These are phyloP conservation scores for Xylota segnis DNA, from an alignment of 2,888 invertebrate genomes.

Conservation along the genomic window DNA sequence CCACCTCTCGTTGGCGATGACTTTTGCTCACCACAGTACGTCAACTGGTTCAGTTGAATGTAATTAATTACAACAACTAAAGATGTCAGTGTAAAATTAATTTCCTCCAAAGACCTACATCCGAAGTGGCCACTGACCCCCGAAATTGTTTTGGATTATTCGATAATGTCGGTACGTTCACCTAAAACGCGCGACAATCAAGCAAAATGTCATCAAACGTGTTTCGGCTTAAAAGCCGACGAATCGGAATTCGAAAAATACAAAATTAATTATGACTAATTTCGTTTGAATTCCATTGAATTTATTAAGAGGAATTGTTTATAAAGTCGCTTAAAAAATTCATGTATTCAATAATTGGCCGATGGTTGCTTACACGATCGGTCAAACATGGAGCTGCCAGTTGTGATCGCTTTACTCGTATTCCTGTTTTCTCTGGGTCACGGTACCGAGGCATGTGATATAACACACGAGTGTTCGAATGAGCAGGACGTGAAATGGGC, in stretches of 20 bases:
- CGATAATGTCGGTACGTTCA: background rate
- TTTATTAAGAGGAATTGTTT: conserved; percentile 25
- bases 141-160: background rate
- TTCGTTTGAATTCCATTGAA: background rate
- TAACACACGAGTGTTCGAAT: conserved; percentile 45
- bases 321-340: conserved; percentile 33
- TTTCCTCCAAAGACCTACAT: background rate
- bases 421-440: conserved; percentile 2
- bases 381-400: conserved; percentile 29
- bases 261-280: background rate
- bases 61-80: background rate
- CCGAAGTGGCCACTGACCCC: background rate
- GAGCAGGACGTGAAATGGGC: conserved; percentile 47
- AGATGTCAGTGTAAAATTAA: background rate
- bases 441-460: conserved; percentile 28
- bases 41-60: background rate
- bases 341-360: conserved; percentile 15
- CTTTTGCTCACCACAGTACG: background rate
- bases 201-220: background rate
- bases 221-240: background rate
- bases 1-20: background rate
- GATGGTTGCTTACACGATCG: conserved; percentile 22
- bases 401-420: conserved; percentile 16
- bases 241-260: background rate
- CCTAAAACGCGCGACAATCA: background rate